Evolutionary conservation across 2,888 invertebrate genomes (phyloP).

Genomic region (Tenodera sinensis): DNA sequence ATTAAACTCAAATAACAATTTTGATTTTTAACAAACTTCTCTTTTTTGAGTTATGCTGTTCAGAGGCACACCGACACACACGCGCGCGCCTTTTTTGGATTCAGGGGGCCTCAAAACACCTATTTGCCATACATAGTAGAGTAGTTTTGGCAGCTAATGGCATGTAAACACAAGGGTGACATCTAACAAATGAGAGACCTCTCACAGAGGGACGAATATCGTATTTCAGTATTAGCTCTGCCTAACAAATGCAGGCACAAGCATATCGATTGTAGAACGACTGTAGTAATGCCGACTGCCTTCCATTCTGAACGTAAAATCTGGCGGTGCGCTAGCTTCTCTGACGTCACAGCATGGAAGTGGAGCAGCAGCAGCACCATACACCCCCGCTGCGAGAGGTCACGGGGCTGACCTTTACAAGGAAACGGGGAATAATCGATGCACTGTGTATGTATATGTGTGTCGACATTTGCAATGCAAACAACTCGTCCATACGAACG

Average conservation of each 20-base stretch:
- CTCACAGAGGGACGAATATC: not conserved
- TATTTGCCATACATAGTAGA: too few species aligned
- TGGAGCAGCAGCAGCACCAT: not conserved
- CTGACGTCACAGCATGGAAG: not conserved
- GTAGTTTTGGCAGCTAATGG: too few species aligned
- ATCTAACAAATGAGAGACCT: not conserved
- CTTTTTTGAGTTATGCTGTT: too few species aligned
- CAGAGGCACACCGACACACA: too few species aligned
- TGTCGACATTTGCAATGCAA: not conserved
- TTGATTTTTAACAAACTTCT: too few species aligned
- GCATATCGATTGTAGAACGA: not conserved
- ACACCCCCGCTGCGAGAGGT: not conserved
- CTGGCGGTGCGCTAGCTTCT: not conserved
- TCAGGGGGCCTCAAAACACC: too few species aligned
- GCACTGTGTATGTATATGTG: not conserved
- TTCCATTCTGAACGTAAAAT: not conserved
- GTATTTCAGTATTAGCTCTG: too few species aligned
- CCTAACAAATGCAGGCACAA: not conserved
- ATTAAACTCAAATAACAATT: too few species aligned
- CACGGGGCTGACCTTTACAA: constrained; percentile 12
- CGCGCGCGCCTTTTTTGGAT: too few species aligned
- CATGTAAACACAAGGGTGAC: not conserved
- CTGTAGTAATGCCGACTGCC: not conserved
- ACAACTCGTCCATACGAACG: not conserved
- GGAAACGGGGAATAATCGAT: constrained; percentile 4